These are phyloP conservation scores for Remorina albescens DNA, from an alignment of 2,797 vertebrate species.

Conservation along the genomic window DNA sequence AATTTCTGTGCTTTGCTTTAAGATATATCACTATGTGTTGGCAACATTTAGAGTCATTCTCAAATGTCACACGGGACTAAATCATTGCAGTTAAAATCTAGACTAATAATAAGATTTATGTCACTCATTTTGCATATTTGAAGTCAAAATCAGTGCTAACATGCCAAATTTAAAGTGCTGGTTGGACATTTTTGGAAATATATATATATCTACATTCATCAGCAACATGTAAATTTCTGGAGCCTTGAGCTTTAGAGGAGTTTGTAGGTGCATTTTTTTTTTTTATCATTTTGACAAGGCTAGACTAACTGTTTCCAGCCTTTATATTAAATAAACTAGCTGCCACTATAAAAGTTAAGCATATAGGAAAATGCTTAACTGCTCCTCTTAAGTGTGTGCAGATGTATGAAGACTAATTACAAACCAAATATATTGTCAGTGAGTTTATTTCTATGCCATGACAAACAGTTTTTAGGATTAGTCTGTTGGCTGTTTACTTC, in stretches of 20 bases:
- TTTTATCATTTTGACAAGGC: background rate
- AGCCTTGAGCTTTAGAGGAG: background rate
- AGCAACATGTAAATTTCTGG: background rate
- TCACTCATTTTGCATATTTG: background rate
- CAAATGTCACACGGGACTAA: background rate
- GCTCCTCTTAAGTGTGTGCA: background rate
- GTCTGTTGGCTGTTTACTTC: slow-evolving; percentile 24
- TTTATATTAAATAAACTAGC: background rate
- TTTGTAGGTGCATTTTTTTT: background rate
- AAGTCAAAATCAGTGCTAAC: background rate
- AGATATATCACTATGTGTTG: slow-evolving; percentile 8
- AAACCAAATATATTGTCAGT: background rate
- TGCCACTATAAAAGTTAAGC: background rate
- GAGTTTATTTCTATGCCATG: background rate
- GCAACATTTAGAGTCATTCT: slow-evolving; percentile 14
- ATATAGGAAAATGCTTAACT: background rate
- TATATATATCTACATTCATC: background rate
- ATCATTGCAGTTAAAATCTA: slow-evolving; percentile 1
- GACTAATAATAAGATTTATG: background rate
- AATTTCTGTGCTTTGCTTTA: background rate
- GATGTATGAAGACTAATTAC: background rate
- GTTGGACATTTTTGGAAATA: background rate
- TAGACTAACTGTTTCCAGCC: background rate
- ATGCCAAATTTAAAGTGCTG: background rate
- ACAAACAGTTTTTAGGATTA: background rate